phyloP scores from a whole-genome alignment of 1,140 invertebrate species.

The Diprion similis region DNA sequence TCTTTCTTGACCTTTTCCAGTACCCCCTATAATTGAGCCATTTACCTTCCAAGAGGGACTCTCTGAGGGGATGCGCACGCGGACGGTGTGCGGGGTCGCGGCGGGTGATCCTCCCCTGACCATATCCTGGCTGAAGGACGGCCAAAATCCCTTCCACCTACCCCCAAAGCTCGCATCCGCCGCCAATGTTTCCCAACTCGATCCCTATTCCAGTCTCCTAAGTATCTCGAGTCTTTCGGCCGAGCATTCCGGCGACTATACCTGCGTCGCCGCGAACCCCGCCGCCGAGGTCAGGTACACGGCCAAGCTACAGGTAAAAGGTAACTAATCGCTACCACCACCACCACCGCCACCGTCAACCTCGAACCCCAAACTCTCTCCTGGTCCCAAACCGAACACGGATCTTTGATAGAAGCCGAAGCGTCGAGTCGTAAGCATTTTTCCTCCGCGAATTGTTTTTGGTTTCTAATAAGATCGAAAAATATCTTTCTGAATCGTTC shows the following conservation, averaged over 20 bases:
- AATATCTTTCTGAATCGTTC: too few relatives aligned
- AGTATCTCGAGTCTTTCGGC: slow-evolving; percentile 79
- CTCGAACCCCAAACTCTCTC: slow-evolving; percentile 44
- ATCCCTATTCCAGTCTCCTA: slow-evolving; percentile 78
- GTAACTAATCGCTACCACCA: slow-evolving; percentile 66
- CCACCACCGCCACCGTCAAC: slow-evolving; percentile 18
- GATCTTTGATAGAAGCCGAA: neutral
- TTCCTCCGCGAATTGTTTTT: too few relatives aligned
- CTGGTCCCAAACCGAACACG: neutral
- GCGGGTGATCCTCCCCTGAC: slow-evolving; percentile 78
- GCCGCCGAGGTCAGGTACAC: slow-evolving; percentile 81
- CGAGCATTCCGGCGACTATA: slow-evolving; percentile 80
- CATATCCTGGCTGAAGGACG: slow-evolving; percentile 82
- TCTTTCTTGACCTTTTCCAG: slow-evolving; percentile 73
- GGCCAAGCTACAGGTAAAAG: slow-evolving; percentile 83
- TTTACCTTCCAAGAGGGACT: slow-evolving; percentile 84
- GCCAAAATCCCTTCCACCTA: slow-evolving; percentile 65
- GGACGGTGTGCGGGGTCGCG: slow-evolving; percentile 84
- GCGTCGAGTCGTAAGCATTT: neutral
- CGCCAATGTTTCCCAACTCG: slow-evolving; percentile 75
- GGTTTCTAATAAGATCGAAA: too few relatives aligned
- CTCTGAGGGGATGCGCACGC: slow-evolving; percentile 83
- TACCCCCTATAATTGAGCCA: slow-evolving; percentile 84
- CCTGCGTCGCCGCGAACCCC: slow-evolving; percentile 80
- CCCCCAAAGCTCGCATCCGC: slow-evolving; percentile 65